Evolutionary conservation across 2,113 vertebrate species (phyloP).

Genomic region (Rostratula benghalensis): DNA sequence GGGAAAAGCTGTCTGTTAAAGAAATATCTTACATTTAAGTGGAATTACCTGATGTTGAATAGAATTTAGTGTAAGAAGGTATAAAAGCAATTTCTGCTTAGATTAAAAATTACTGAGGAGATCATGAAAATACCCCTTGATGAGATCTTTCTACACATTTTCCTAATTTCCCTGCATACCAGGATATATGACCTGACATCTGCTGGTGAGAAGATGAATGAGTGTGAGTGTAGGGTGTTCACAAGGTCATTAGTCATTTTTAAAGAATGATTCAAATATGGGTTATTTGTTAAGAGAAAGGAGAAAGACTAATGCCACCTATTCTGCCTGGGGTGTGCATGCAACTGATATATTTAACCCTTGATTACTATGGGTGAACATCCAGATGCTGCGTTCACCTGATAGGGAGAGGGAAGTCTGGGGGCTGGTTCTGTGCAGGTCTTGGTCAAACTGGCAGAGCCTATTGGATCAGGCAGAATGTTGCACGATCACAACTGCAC

Average conservation of each 20-base stretch:
- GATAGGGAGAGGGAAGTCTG: background rate
- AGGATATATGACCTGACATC: background rate
- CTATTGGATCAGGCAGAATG: background rate
- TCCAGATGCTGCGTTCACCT: background rate
- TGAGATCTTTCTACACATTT: background rate
- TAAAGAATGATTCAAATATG: background rate
- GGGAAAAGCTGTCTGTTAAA: background rate
- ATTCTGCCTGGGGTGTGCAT: background rate
- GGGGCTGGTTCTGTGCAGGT: background rate
- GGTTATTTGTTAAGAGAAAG: background rate
- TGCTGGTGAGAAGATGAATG: constrained; percentile 5
- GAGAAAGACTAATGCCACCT: background rate
- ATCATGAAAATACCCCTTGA: background rate
- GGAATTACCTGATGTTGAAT: background rate
- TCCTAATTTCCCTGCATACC: background rate
- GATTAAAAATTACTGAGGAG: background rate
- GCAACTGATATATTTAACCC: background rate
- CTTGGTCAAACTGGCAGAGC: background rate
- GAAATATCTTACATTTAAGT: background rate
- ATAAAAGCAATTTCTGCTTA: background rate
- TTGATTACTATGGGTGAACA: background rate
- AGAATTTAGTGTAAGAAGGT: background rate
- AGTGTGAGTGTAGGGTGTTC: background rate
- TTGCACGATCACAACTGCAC: background rate
- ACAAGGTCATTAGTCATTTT: background rate